Conservation (phyloP, 2,888 invertebrate genomes). For the Dasysyrphus albostriatus region DNA sequence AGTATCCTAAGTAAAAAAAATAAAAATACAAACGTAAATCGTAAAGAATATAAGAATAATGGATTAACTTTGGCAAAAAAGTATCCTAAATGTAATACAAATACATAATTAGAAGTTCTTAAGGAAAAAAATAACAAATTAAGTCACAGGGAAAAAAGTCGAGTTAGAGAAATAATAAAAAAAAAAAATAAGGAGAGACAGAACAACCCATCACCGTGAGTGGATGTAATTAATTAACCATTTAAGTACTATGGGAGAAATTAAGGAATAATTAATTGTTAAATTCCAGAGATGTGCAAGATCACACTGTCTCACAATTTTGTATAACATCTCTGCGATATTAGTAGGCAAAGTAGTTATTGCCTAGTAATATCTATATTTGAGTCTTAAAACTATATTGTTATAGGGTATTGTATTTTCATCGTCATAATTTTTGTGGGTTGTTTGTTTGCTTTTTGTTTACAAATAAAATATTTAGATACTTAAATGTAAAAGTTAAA, state of each 20-base stretch:
- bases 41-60: conserved; percentile 61
- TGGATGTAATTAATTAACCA: conserved; percentile 25
- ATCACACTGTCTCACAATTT: background rate
- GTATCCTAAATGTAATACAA: conserved; percentile 65
- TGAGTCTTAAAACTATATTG: conserved; percentile 42
- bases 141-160: conserved; percentile 11
- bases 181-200: conserved; percentile 3
- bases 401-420: conserved; percentile 32
- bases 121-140: background rate
- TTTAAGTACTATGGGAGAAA: conserved; percentile 55
- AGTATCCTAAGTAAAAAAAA: conserved; percentile 69
- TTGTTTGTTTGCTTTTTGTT: conserved; percentile 25
- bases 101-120: conserved; percentile 27
- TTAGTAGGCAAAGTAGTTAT: conserved; percentile 77
- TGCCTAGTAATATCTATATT: conserved; percentile 77
- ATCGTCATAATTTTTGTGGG: conserved; percentile 19
- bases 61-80: conserved; percentile 74
- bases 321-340: conserved; percentile 76
- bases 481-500: conserved; percentile 60
- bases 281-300: conserved; percentile 48
- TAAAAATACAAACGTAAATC: conserved; percentile 51
- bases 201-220: conserved; percentile 68
- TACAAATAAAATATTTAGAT: conserved; percentile 47
- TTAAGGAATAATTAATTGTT: conserved; percentile 58
- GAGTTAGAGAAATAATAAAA: background rate